Conservation (phyloP, 2,888 invertebrate species). For the Erynnis tages region DNA sequence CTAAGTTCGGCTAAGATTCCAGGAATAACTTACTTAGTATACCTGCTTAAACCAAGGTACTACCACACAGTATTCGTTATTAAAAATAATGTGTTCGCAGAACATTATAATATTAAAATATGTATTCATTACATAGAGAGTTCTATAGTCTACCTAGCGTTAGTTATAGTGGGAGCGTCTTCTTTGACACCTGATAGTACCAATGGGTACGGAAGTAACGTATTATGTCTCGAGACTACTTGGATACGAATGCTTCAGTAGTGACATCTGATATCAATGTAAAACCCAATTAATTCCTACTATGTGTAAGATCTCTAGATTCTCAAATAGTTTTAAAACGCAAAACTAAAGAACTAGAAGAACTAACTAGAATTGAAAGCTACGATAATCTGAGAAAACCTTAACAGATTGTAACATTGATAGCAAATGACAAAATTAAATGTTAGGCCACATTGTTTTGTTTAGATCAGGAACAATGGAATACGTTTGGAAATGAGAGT, state of each 20-base stretch:
- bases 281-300: neutral
- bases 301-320: neutral
- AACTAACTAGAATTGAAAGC: neutral
- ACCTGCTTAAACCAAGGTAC: constrained; percentile 17
- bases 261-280: too few species aligned
- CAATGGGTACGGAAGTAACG: neutral
- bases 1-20: constrained; percentile 26
- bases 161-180: constrained; percentile 1
- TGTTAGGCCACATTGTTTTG: too few species aligned
- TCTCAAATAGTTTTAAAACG: constrained; percentile 6
- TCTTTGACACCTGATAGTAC: neutral
- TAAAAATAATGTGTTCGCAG: constrained; percentile 21
- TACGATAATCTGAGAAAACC: neutral
- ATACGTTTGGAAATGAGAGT: too few species aligned
- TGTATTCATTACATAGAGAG: constrained; percentile 9
- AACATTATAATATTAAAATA: constrained; percentile 13
- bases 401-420: neutral
- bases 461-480: too few species aligned
- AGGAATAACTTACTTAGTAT: constrained; percentile 22
- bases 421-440: neutral
- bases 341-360: constrained; percentile 11
- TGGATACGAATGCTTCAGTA: too few species aligned
- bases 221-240: too few species aligned
- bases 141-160: neutral
- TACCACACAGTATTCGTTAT: constrained; percentile 15